Percentiles rank a stretch among this genome's conserved stretches.
Evolutionary conservation across 2,113 vertebrate species (phyloP).

Genomic region (Forbesichthys agassizii): DNA sequence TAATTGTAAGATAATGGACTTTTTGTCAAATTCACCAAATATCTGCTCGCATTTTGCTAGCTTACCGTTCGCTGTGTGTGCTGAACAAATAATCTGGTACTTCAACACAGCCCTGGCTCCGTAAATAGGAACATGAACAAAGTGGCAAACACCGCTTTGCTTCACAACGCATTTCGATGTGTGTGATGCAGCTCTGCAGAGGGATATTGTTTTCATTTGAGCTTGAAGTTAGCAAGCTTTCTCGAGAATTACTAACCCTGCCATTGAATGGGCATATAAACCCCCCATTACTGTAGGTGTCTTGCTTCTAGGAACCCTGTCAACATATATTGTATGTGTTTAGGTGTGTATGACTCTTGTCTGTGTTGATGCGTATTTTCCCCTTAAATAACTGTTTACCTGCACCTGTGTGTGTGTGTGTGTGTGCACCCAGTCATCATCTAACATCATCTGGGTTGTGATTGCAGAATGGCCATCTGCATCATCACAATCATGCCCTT

Average conservation of each 20-base stretch:
- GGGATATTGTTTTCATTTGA: too few relatives aligned
- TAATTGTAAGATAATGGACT: too few relatives aligned
- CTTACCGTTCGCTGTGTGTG: too few relatives aligned
- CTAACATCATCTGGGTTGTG: constrained; percentile 66
- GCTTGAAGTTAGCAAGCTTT: too few relatives aligned
- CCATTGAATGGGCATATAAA: not conserved
- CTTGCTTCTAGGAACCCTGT: not conserved
- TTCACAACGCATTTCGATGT: not conserved
- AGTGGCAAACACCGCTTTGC: not conserved
- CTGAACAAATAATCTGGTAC: too few relatives aligned
- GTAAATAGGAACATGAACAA: too few relatives aligned
- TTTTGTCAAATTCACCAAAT: too few relatives aligned
- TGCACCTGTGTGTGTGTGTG: constrained; percentile 20
- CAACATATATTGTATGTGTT: not conserved
- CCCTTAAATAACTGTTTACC: constrained; percentile 3
- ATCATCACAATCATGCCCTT: constrained; percentile 18
- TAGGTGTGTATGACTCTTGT: not conserved
- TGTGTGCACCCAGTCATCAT: constrained; percentile 34
- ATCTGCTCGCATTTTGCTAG: too few relatives aligned
- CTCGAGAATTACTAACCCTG: too few relatives aligned
- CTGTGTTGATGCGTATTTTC: constrained; percentile 23
- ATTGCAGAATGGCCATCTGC: constrained; percentile 87
- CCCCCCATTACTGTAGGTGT: not conserved
- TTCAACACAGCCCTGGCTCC: too few relatives aligned
- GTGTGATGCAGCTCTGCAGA: too few relatives aligned